phyloP scores from a whole-genome alignment of 2,888 invertebrate species.

The Zygogramma bicolorata region DNA sequence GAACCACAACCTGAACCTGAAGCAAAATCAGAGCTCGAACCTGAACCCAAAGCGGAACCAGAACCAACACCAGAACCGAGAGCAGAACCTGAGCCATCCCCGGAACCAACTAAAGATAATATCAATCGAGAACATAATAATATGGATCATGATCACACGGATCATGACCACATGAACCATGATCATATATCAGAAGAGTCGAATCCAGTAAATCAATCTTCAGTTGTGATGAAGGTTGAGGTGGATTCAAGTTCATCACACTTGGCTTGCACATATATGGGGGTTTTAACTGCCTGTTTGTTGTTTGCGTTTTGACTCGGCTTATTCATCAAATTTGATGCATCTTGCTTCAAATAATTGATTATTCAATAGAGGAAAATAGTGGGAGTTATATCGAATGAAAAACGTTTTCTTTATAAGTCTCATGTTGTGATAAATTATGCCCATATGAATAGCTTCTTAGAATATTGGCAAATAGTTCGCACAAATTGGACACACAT shows the following conservation, averaged over 20 bases:
- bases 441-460: no score
- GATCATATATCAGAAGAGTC: background rate
- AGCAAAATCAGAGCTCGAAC: conserved; percentile 13
- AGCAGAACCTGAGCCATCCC: conserved; percentile 8
- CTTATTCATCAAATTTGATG: background rate
- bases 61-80: conserved; percentile 14
- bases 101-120: background rate
- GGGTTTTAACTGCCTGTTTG: conserved; percentile 26
- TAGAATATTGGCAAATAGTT: no score
- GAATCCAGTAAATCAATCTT: background rate
- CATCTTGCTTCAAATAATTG: background rate
- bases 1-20: conserved; percentile 2
- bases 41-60: conserved; percentile 13
- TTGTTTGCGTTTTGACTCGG: conserved; percentile 28
- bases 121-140: conserved; percentile 3
- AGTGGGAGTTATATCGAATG: no score
- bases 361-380: background rate
- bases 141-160: conserved; percentile 2
- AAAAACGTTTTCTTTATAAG: no score
- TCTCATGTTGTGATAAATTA: no score
- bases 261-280: conserved; percentile 14
- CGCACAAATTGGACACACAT: no score
- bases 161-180: conserved; percentile 5
- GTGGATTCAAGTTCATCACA: conserved; percentile 9
- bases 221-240: background rate